Base-by-base conservation (phyloP, 2,797 vertebrate species). In the Esox lucius region DNA sequence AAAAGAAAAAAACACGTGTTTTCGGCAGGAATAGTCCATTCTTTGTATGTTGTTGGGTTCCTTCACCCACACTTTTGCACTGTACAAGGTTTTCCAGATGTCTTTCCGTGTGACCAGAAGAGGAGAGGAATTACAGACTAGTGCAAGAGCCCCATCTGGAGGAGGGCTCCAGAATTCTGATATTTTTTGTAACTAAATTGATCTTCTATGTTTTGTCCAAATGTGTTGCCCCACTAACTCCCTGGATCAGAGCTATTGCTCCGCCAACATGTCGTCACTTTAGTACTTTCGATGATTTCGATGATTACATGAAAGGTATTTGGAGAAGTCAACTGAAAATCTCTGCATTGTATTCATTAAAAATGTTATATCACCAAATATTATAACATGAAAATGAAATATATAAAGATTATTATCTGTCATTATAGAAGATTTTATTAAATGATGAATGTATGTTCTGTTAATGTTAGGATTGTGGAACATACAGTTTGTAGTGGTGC, bases 131-230 rank as follows among this genome's bases (percentile, higher is more conserved):
- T 75, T 33, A 22, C 31, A 75, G 59, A 62, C 68, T 77, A 79
- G 86, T 86, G 74, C 68, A 71, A 85, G 53, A 87, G 65, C 31
- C 87, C 87, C 90, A 89, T 71, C 89, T 89, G 82, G 79, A 72
- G 87, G 85, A 5, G 48, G 53, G 71, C 16, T 17, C 5, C 16
- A 28, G 59, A 39, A 53, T 22, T 42, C 0, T 49, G 24, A n/a
- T 59, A 33, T 61, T 61, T 24, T 42, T 53, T 61, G 17, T n/a
- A 70, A 42, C 35, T 46, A 26, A 70, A 68, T 68, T 31, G 24
- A 56, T 48, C 35, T 28, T 51, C 35, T 70, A 56, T 39, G 39
- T 42, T 42, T 42, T 6, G 39, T 42, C 39, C 39, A 42, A 42
- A 6, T 42, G 5, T 9, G 39, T 42, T 42, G 5, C 39, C 39